Conservation (phyloP, 1,140 invertebrate species). For the Ceratina calcarata region DNA sequence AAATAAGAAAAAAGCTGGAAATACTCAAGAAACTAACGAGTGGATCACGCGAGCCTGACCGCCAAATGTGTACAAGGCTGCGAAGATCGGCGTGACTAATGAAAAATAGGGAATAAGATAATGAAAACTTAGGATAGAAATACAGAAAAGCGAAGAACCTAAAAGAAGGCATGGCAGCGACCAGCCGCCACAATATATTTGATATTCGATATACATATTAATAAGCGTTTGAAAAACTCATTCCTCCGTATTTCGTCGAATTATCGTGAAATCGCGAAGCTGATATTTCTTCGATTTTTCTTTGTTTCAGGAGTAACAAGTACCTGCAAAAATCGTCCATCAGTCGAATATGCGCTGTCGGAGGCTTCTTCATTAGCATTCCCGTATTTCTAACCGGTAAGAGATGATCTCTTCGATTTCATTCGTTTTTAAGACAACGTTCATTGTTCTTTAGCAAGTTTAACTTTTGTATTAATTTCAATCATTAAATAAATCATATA, state of each 20-base stretch:
- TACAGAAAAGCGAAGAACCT: no score
- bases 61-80: no score
- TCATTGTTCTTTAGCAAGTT: no score
- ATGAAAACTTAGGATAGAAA: no score
- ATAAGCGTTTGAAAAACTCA: neutral
- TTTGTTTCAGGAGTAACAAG: conserved; percentile 90
- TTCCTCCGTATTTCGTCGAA: conserved; percentile 39
- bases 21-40: no score
- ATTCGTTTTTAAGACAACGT: neutral
- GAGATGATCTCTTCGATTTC: conserved; percentile 57
- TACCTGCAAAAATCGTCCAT: conserved; percentile 94
- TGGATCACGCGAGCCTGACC: no score
- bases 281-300: conserved; percentile 45
- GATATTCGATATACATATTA: neutral
- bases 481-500: no score
- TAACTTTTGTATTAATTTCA: no score
- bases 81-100: no score
- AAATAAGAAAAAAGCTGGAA: no score
- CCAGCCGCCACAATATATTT: neutral
- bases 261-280: conserved; percentile 49
- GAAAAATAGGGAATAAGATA: no score
- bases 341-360: conserved; percentile 93
- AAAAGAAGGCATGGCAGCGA: no score
- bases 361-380: conserved; percentile 96
- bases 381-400: conserved; percentile 95